A percentile compares a stretch with the other conserved stretches of the same genome.
phyloP scores from a whole-genome alignment of 30 jellyfish, hydroid and myxozoan genomes.

The Hydra vulgaris region DNA sequence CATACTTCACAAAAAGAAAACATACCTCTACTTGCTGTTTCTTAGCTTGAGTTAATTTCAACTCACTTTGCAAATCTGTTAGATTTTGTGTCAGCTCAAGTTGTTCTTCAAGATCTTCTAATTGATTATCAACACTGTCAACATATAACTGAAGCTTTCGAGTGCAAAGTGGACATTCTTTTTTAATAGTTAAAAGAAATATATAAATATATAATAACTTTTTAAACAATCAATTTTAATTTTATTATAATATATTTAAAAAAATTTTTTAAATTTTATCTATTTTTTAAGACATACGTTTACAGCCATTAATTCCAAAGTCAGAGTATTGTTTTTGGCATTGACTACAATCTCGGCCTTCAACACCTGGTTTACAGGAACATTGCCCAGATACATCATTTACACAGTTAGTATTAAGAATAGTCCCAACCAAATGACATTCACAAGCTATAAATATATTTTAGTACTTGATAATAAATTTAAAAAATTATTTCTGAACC shows the following conservation, averaged over 20 bases:
- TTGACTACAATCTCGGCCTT: slow-evolving; percentile 66
- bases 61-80: slow-evolving; percentile 42
- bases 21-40: slow-evolving; percentile 34
- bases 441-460: slow-evolving; percentile 41
- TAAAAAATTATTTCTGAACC: too few species aligned
- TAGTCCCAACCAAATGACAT: slow-evolving; percentile 57
- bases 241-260: too few species aligned
- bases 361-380: slow-evolving; percentile 69
- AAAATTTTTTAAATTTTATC: too few species aligned
- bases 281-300: slow-evolving; percentile 35
- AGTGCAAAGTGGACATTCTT: slow-evolving; percentile 85
- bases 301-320: slow-evolving; percentile 61
- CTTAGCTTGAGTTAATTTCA: slow-evolving; percentile 30
- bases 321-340: slow-evolving; percentile 59
- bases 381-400: slow-evolving; percentile 77
- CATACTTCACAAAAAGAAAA: background rate
- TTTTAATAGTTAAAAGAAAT: too few species aligned
- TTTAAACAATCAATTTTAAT: too few species aligned
- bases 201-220: too few species aligned
- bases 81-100: slow-evolving; percentile 49
- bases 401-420: slow-evolving; percentile 42
- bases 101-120: slow-evolving; percentile 30
- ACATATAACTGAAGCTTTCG: slow-evolving; percentile 54
- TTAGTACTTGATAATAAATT: too few species aligned
- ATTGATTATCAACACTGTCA: slow-evolving; percentile 27